Base-by-base conservation (phyloP, 2,113 vertebrate species). In the Gracilinanus agilis region DNA sequence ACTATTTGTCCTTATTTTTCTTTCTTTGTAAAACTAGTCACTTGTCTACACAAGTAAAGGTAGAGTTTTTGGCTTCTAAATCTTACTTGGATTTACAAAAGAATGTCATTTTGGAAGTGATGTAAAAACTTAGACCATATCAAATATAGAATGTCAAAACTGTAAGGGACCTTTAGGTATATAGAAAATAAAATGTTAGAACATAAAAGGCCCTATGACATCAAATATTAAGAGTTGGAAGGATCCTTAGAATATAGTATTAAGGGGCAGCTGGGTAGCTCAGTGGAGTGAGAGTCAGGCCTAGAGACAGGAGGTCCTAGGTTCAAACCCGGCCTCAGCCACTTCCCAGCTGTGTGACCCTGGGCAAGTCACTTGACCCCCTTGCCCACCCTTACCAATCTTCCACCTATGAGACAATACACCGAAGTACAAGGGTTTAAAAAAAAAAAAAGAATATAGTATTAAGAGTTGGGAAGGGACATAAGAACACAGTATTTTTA, bases 11-110 rank as follows among this genome's bases (percentile, higher is more conserved):
- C 95, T 91, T 94, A 44, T 67, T 91, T 92, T 95, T 94, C 92
- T 44, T 97, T 90, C 90, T 44, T 93, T 95, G 83, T 97, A 94
- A 95, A 97, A 95, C 94, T 92, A 96, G 44, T 94, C 83, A 54
- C 49, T 44, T 54, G 67, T 93, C 67, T 83, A 83, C n/a, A 83
- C n/a, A 83, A 93, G 58, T 95, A 55, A 56, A 93, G 0, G 95
- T 91, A 83, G 95, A 92, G 92, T 67, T 83, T 94, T 96, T 56
- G 58, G 55, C 90, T 29, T 58, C 29, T 44, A 58, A 91, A 1
- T 67, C 94, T 2, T 92, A 54, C 44, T 95, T 58, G 55, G 95
- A 55, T 95, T 96, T 90, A 23, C 40, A 25, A 16, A 83, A 83
- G 67, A 83, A 83, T 40, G 61, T 75, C 13, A 75, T 16, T 21